phyloP scores from a whole-genome alignment of 2,888 invertebrate species.

The Cephus rjabovi region DNA sequence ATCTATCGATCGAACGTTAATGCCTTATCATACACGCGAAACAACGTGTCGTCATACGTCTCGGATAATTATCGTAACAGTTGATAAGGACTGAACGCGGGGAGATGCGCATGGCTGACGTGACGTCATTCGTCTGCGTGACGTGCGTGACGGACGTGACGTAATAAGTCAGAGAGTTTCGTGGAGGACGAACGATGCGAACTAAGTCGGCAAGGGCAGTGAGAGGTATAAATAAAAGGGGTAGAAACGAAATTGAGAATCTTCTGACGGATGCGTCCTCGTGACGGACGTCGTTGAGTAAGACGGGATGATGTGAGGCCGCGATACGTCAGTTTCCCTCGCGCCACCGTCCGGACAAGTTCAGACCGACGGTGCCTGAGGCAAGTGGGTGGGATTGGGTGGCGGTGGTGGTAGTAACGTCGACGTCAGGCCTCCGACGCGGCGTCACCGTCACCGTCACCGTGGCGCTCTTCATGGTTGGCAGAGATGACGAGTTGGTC shows the following conservation, averaged over 20 bases:
- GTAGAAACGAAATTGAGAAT: conserved; percentile 10
- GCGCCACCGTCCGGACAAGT: conserved; percentile 24
- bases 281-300: conserved; percentile 46
- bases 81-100: conserved; percentile 20
- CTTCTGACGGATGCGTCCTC: conserved; percentile 17
- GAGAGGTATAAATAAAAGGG: neutral
- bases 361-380: conserved; percentile 4
- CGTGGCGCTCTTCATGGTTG: conserved; percentile 44
- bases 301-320: conserved; percentile 47
- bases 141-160: too few species aligned
- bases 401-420: too few species aligned
- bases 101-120: conserved; percentile 17
- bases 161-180: too few species aligned
- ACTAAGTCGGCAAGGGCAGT: neutral
- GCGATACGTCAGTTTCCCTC: conserved; percentile 46
- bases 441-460: conserved; percentile 16
- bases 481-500: conserved; percentile 59
- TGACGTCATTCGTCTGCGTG: too few species aligned
- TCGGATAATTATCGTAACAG: too few species aligned
- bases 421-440: conserved; percentile 15
- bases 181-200: too few species aligned
- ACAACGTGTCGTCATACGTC: too few species aligned
- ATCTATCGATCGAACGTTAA: too few species aligned
- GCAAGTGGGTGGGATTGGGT: neutral
- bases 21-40: too few species aligned